Evolutionary conservation across 2,888 invertebrate genomes (phyloP), one percentile per base, ranked within the genome.

Genomic region (Myathropa florea): DNA sequence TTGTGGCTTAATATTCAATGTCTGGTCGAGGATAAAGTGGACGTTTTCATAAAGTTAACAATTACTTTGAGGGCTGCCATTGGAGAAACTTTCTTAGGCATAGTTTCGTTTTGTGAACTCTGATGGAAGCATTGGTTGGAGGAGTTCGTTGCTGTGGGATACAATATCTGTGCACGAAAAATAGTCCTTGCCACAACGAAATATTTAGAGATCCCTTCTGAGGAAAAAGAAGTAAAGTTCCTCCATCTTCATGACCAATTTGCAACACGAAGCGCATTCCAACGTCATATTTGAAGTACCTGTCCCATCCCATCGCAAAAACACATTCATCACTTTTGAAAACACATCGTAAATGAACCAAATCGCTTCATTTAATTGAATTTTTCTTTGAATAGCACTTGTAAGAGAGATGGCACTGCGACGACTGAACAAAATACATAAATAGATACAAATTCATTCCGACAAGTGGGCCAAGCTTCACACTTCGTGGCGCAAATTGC

Each of bases 391-490:
- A 46, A 46, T 7, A n/a, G 18, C 18, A 46, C 39, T 46, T 18
- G 39, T 46, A 3, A 46, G 39, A 46, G 6, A 46, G 39, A 46
- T 18, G n/a, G 46, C 46, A 18, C 6, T 18, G 46, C 46, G 18
- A 18, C 46, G n/a, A 18, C 46, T 7, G 46, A 28, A n/a, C 0
- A 39, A 60, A 71, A 28, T 18, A 12, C 39, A 60, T 60, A 24
- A 55, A 55, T 55, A 73, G 73, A 73, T 33, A 30, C 68, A 36
- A 23, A 46, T 4, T 65, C 24, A n/a, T 18, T n/a, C 12, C 7
- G 53, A 39, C 60, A 71, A 60, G 59, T 60, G 21, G 46, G 46
- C 21, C 53, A 67, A 67, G 46, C 9, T 33, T 30, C 55, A 55
- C 67, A 67, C 46, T 46, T 53, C 26, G 7, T 2, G 7, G 26